Percentiles rank a stretch among this genome's conserved stretches.
These are phyloP conservation scores for Pagrus major DNA, from an alignment of 2,113 vertebrate genomes.

Conservation along the genomic window DNA sequence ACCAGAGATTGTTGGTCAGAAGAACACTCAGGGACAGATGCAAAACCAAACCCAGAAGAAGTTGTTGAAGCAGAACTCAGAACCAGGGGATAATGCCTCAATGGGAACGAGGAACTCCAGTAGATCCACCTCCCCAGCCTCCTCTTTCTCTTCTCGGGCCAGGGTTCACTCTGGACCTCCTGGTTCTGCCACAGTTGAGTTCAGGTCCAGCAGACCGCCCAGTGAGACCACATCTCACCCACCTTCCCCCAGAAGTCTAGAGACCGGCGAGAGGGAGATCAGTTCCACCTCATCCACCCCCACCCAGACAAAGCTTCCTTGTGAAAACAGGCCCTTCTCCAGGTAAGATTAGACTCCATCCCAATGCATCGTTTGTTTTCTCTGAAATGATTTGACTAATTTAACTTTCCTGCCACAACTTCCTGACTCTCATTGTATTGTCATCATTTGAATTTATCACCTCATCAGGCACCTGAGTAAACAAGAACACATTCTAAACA, in stretches of 20 bases:
- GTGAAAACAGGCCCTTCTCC: slow-evolving; percentile 56
- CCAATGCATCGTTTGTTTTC: slow-evolving; percentile 5
- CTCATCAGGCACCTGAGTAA: neutral
- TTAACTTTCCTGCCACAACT: neutral
- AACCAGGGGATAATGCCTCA: slow-evolving; percentile 20
- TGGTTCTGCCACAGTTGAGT: slow-evolving; percentile 40
- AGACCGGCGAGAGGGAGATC: slow-evolving; percentile 58
- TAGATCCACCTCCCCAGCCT: slow-evolving; percentile 55
- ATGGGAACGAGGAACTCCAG: slow-evolving; percentile 30
- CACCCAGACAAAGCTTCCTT: slow-evolving; percentile 52
- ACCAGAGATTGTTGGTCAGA: slow-evolving; percentile 39
- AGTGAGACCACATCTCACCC: slow-evolving; percentile 50
- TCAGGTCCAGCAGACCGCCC: slow-evolving; percentile 32
- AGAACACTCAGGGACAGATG: slow-evolving; percentile 51
- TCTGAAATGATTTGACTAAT: neutral
- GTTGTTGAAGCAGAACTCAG: slow-evolving; percentile 57
- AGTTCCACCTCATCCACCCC: slow-evolving; percentile 52
- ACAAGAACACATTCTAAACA: neutral
- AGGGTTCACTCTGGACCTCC: slow-evolving; percentile 43
- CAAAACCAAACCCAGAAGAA: slow-evolving; percentile 63
- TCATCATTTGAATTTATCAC: slow-evolving; percentile 5
- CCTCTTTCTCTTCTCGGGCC: slow-evolving; percentile 32
- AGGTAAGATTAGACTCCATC: slow-evolving; percentile 65
- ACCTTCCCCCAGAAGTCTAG: slow-evolving; percentile 50
- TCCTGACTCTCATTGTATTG: neutral